Evolutionary conservation across 2,888 invertebrate genomes (phyloP), one percentile per base, ranked within the genome.

Genomic region (Noctua janthina): DNA sequence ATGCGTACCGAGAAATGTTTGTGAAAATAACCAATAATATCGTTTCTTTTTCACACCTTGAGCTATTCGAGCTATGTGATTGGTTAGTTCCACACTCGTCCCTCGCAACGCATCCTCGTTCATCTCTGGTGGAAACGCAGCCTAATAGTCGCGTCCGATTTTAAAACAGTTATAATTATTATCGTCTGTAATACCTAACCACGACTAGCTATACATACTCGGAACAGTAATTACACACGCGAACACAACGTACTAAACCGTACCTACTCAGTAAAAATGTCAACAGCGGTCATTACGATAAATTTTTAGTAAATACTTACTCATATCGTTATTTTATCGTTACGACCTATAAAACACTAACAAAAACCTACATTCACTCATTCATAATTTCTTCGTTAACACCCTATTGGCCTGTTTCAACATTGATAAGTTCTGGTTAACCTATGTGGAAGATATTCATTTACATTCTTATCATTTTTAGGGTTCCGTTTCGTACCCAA

Each of bases 161-260:
- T 35, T 46, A 39, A 20, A 62, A 62, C 43, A 54, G 10, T 54
- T 54, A 35, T 29, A 13, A 8, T 54, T 74, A 62, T 15, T 29
- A 20, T 39, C 64, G 62, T 74, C 64, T 81, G 74, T 70, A 62
- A 82, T 72, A 82, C 46, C 54, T 77, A 82, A 54, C 15, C 23
- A 69, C 68, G 75, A 73, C 51, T 67, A 70, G 69, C 70, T 51
- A 66, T 49, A 29, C 51, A 71, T 76, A 84, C 66, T 74, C 56
- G 23, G 29, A 73, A 43, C 66, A 64, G 67, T 84, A 76, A 80
- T 71, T 51, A 56, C 70, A 85, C 85, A 85, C 85, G 70, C 77
- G 74, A 84, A 84, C 81, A 74, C 54, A 23, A 76, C 13, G 11
- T 67, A 78, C 64, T 59, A 70, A 62, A 59, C 70, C n/a, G 59